Conservation (phyloP, 2,797 vertebrate genomes). For the Borostomias antarcticus region DNA sequence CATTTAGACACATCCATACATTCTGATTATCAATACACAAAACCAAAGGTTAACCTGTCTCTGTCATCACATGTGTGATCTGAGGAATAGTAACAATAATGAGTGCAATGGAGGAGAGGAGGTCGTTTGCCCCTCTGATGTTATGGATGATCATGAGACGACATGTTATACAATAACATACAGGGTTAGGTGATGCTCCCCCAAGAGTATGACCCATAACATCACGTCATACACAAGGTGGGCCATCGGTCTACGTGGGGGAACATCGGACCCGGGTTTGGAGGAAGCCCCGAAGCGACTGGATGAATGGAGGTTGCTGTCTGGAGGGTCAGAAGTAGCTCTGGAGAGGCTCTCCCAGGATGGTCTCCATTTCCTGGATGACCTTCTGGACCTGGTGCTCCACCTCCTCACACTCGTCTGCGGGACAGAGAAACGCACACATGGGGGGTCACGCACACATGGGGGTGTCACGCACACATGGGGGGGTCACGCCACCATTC, state of each 20-base stretch:
- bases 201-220: too few species aligned
- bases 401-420: conserved; percentile 96
- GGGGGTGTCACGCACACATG: too few species aligned
- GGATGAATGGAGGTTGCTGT: background rate
- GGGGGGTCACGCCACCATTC: too few species aligned
- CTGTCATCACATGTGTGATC: background rate
- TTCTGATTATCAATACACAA: background rate
- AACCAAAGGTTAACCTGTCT: conserved; percentile 1
- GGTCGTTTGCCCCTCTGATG: background rate
- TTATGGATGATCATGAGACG: too few species aligned
- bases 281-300: background rate
- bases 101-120: background rate
- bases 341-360: conserved; percentile 91
- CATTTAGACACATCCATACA: background rate
- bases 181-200: too few species aligned
- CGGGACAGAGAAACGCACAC: conserved; percentile 16
- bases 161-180: too few species aligned
- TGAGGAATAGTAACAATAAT: conserved; percentile 14
- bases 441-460: background rate
- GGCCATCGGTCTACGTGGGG: background rate
- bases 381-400: conserved; percentile 93
- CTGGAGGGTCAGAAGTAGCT: conserved; percentile 87
- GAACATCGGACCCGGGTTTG: background rate
- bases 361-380: conserved; percentile 87
- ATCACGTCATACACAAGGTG: too few species aligned